Conservation (phyloP, 1,140 invertebrate species). For the Drosophila paulistorum region DNA sequence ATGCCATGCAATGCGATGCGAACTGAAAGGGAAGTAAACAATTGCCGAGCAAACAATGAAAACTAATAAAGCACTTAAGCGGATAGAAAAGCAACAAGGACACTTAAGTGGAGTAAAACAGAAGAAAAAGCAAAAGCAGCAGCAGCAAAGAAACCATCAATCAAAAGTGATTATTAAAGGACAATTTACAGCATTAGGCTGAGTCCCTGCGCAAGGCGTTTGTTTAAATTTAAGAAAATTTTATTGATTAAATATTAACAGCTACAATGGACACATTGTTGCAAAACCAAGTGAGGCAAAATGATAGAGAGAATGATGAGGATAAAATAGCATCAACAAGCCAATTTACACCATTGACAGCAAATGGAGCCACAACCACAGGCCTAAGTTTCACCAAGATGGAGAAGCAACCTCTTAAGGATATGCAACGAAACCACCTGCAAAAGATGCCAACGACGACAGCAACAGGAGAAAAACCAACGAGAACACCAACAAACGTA, state of each 20-base stretch:
- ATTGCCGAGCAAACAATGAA: constrained; percentile 67
- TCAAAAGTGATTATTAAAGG: constrained; percentile 47
- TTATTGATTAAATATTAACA: constrained; percentile 33
- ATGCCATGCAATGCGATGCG: constrained; percentile 33
- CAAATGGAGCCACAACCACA: constrained; percentile 68
- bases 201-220: constrained; percentile 54
- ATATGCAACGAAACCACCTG: constrained; percentile 80
- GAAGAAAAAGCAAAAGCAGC: constrained; percentile 28
- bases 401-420: constrained; percentile 49
- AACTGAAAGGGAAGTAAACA: constrained; percentile 42
- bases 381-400: constrained; percentile 48
- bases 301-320: constrained; percentile 2
- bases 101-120: constrained; percentile 33
- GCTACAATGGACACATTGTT: constrained; percentile 37
- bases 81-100: constrained; percentile 59
- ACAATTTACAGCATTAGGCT: constrained; percentile 3
- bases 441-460: constrained; percentile 66
- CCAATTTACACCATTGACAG: constrained; percentile 56
- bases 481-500: constrained; percentile 48
- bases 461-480: constrained; percentile 55
- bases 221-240: constrained; percentile 56
- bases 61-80: constrained; percentile 77
- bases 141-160: constrained; percentile 45
- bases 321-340: constrained; percentile 18
- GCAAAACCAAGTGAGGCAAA: constrained; percentile 21